A percentile compares a stretch with the other conserved stretches of the same genome.
Conservation (phyloP, 2,888 invertebrate species). For the Endomychus coccineus region DNA sequence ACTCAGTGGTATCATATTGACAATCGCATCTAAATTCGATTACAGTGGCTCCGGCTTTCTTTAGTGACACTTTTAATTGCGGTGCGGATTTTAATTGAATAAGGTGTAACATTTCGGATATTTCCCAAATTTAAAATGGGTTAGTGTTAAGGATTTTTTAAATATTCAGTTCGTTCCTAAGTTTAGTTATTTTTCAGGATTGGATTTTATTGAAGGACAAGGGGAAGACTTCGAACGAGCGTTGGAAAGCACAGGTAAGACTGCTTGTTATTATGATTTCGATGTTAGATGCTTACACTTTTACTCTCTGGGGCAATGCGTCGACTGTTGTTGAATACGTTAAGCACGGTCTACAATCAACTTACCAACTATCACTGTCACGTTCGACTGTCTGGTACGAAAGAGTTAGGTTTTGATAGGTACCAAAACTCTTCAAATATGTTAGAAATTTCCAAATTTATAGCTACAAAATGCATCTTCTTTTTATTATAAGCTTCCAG, state of each 20-base stretch:
- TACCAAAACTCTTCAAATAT: no score
- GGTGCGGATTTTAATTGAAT: no score
- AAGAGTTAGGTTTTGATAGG: no score
- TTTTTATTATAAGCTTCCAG: no score
- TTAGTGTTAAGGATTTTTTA: slow-evolving; percentile 23
- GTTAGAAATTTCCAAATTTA: no score
- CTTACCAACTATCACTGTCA: no score
- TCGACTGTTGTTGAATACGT: no score
- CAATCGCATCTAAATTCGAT: slow-evolving; percentile 30
- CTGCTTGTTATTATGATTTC: neutral
- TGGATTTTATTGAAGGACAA: slow-evolving; percentile 64
- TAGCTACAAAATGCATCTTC: no score
- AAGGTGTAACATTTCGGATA: no score
- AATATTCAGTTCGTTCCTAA: slow-evolving; percentile 3
- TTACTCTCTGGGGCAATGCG: no score
- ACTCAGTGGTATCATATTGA: slow-evolving; percentile 32
- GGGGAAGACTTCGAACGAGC: slow-evolving; percentile 68
- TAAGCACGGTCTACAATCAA: no score
- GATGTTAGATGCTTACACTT: neutral
- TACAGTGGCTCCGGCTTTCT: slow-evolving; percentile 23
- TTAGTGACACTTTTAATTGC: slow-evolving; percentile 20
- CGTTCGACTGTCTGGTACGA: no score
- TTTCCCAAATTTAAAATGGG: slow-evolving; percentile 24
- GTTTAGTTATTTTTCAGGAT: slow-evolving; percentile 46
- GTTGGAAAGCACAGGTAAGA: slow-evolving; percentile 61